Conservation (phyloP, 2,888 invertebrate genomes). For the Hanleya hanleyi region DNA sequence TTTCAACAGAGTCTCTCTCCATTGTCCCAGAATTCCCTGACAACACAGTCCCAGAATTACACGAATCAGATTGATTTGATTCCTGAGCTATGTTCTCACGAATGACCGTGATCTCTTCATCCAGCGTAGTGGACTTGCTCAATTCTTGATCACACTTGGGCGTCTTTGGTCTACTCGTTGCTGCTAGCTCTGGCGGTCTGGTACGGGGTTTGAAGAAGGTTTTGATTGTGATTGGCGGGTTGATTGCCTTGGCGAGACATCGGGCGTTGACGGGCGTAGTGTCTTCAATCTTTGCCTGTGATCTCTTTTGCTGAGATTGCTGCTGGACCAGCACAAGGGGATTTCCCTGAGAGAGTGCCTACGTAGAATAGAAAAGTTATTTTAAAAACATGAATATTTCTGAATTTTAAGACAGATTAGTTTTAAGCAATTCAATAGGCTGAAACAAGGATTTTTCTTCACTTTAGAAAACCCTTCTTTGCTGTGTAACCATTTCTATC, state of each 20-base stretch:
- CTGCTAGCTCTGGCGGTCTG: neutral
- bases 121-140: neutral
- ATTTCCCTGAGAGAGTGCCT: neutral
- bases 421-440: too few species aligned
- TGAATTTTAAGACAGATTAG: too few species aligned
- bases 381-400: too few species aligned
- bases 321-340: neutral
- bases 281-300: slow-evolving; percentile 39
- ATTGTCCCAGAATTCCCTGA: too few species aligned
- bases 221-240: slow-evolving; percentile 66
- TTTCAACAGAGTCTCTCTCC: neutral
- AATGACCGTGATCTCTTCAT: neutral
- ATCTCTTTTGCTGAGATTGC: neutral
- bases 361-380: too few species aligned
- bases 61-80: too few species aligned
- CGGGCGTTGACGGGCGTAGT: slow-evolving; percentile 52
- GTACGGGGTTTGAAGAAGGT: slow-evolving; percentile 61
- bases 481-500: too few species aligned
- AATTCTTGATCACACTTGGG: too few species aligned
- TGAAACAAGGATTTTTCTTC: too few species aligned
- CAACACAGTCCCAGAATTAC: too few species aligned
- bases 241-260: slow-evolving; percentile 54
- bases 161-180: neutral
- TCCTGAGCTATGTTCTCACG: too few species aligned
- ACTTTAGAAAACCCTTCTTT: too few species aligned